Base-by-base conservation (phyloP, 2,888 invertebrate genomes). In the Hirtodrosophila histrioides region DNA sequence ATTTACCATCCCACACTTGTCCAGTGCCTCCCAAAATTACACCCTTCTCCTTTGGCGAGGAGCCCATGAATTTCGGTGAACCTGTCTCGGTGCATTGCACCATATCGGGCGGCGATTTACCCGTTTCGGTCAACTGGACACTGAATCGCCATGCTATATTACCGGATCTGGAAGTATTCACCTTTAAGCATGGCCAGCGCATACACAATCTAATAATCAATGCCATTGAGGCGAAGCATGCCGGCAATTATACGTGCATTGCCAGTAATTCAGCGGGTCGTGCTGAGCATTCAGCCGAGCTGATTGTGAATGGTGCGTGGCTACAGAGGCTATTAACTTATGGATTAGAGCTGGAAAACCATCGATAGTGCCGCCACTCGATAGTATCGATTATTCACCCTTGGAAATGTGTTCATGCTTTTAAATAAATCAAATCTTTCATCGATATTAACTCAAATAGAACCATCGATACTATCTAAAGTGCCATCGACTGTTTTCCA, bases 71-170 rank as follows among this genome's bases (percentile, higher is more conserved):
- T 90, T 94, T 94, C 76, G 95, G 95, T 63, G 95, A 95, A 55
- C 90, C 92, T n/a, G 92, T 92, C n/a, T 92, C 92, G 33, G 91
- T 93, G 27, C 92, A 92, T 83, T 96, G 95, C 91, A 94, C 94
- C 54, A 94, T 95, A 75, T 93, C 95, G 69, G 94, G 95, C 88
- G 96, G 97, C 68, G 97, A 97, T 92, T 93, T 95, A 78, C 97
- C 97, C 9, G 93, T 97, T 69, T 94, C 93, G 69, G 94, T 97
- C 68, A 93, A 93, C 50, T 97, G 97, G 97, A 93, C 93, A 74
- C 93, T 96, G 69, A 93, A 94, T 87, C 93, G 93, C 17, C 90
- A 90, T 92, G 92, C 80, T 65, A 89, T 88, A 72, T 74, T 89
- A 56, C 88, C 90, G 31, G 87, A 89, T 33, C 91, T 91, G 72